Evolutionary conservation across 1,140 invertebrate genomes (phyloP).

Genomic region (Cardiocondyla obscurior): DNA sequence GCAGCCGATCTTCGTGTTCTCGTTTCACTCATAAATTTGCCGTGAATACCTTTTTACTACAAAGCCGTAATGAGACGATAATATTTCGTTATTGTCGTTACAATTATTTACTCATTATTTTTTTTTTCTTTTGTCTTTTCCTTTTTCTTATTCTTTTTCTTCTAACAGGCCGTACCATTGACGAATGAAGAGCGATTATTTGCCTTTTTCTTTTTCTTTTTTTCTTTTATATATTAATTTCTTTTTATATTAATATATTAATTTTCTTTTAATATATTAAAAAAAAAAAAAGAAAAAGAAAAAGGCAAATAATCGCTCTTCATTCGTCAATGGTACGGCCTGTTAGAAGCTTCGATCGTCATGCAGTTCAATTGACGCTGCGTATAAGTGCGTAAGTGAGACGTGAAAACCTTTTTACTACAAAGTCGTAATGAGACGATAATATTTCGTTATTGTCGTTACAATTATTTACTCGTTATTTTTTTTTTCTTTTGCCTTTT

Average conservation of each 20-base stretch:
- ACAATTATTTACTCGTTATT: conserved; percentile 16
- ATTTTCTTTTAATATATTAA: no score
- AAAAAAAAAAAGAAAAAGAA: no score
- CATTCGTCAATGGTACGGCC: conserved; percentile 51
- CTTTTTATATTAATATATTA: no score
- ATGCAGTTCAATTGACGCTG: conserved; percentile 67
- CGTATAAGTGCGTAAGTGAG: conserved; percentile 72
- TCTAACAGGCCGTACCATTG: no score
- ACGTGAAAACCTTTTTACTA: conserved; percentile 23
- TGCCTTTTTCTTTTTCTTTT: no score
- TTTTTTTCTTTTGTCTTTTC: no score
- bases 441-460: background rate
- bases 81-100: background rate
- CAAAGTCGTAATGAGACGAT: background rate
- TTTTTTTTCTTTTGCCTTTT: no score
- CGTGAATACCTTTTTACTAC: background rate
- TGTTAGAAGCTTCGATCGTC: conserved; percentile 62
- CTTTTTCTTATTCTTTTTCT: no score
- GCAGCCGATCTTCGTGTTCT: background rate
- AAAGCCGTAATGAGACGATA: background rate
- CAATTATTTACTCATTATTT: conserved; percentile 22
- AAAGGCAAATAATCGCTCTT: conserved; percentile 52
- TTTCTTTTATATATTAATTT: no score
- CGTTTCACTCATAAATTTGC: background rate
- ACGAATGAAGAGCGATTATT: no score